Conservation (phyloP, 2,888 invertebrate species). For the Oscheius sp. region DNA sequence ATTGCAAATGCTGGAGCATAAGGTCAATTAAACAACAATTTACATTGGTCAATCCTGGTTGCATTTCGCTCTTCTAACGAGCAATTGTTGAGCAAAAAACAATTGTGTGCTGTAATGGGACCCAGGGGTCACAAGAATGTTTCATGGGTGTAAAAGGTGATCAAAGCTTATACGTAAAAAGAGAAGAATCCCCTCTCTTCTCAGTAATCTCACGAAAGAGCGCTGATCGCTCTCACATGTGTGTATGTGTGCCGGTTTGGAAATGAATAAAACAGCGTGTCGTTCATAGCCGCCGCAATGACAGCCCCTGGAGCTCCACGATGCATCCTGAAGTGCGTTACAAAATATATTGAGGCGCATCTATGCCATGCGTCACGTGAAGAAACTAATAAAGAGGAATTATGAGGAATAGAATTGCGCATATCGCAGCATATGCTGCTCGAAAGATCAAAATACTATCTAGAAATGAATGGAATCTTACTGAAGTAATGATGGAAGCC, state of each 20-base stretch:
- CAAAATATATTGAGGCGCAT: slow-evolving; percentile 21
- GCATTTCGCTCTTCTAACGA: not conserved
- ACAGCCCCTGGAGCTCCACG: not conserved
- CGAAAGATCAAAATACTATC: no score
- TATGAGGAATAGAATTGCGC: no score
- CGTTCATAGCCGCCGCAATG: slow-evolving; percentile 29
- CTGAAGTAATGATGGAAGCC: no score
- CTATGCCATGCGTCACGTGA: slow-evolving; percentile 9
- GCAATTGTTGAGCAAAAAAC: slow-evolving; percentile 18
- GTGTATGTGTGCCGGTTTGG: slow-evolving; percentile 21
- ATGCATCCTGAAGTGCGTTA: slow-evolving; percentile 15
- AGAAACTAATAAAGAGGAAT: not conserved
- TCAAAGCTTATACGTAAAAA: slow-evolving; percentile 21
- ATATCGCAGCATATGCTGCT: no score
- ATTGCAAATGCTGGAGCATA: slow-evolving; percentile 4
- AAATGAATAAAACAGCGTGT: slow-evolving; percentile 31
- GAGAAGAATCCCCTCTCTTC: not conserved
- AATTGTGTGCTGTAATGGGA: slow-evolving; percentile 13
- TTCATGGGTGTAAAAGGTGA: slow-evolving; percentile 19
- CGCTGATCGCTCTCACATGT: slow-evolving; percentile 19
- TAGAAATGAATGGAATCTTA: no score
- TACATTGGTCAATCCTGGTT: not conserved
- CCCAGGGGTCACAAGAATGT: slow-evolving; percentile 8
- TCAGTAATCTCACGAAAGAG: slow-evolving; percentile 15
- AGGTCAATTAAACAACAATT: slow-evolving; percentile 2